phyloP scores from a whole-genome alignment of 2,797 vertebrate species.

The Molossus alvarezi region DNA sequence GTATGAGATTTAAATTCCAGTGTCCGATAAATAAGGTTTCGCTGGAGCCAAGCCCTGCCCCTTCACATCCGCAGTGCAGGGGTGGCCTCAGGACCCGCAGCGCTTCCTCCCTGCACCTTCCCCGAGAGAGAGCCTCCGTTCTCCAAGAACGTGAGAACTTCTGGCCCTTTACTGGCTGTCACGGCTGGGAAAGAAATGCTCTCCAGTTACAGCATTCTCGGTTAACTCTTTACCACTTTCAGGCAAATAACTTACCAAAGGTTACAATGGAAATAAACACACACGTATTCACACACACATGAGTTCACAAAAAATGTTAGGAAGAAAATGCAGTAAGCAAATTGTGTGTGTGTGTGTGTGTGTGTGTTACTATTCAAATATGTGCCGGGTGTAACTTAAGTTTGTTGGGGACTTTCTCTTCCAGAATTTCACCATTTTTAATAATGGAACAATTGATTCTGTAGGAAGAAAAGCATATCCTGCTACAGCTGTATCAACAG shows the following conservation, averaged over 20 bases:
- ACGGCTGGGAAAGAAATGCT: not conserved
- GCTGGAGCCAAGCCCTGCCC: not conserved
- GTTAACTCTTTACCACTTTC: not conserved
- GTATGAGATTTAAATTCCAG: not conserved
- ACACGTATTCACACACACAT: not conserved
- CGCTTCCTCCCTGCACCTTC: not conserved
- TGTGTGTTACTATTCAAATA: constrained; percentile 61
- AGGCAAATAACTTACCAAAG: constrained; percentile 32
- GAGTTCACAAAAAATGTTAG: not conserved
- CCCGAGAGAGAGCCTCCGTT: not conserved
- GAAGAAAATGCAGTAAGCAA: constrained; percentile 5
- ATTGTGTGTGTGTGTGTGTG: not conserved
- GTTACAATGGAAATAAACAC: not conserved
- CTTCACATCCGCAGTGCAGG: not conserved
- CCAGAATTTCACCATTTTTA: constrained; percentile 82
- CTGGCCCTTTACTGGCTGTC: not conserved
- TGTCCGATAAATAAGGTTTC: not conserved
- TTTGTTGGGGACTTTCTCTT: not conserved
- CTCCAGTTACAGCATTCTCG: not conserved
- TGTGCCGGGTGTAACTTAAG: not conserved
- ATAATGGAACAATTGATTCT: constrained; percentile 82
- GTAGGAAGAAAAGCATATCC: constrained; percentile 78
- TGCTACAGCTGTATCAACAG: constrained; percentile 91
- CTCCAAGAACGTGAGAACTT: not conserved
- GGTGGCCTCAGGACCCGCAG: not conserved